Base-by-base conservation (phyloP, 1,140 invertebrate genomes). In the Atta colombica region DNA sequence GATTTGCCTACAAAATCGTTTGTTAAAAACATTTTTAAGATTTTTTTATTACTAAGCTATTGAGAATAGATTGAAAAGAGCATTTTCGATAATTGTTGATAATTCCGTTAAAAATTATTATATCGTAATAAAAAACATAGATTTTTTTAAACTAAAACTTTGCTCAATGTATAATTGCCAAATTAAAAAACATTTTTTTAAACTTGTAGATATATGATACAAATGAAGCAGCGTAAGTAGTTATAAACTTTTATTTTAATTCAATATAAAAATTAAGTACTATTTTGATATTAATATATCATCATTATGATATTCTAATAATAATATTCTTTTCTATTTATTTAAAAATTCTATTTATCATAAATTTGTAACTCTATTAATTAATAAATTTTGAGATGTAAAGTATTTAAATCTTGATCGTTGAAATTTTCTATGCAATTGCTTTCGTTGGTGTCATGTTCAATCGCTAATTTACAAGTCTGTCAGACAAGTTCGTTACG, bases 401-500 rank as follows among this genome's bases (percentile, higher is more conserved):
- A 60, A 3, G 8, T 45, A 60, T 8, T 75, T 63, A 31, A 45
- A 45, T 3, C 2, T 61, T 77, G 39, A 49, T 78, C 16, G 5
- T 6, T 69, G 21, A 74, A 61, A 31, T 51, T 2, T 61, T 72
- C 3, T 69, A 58, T 0, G 21, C 49, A 51, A 51, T 51, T 51
- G 14, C 14, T 51, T 51, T 51, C 4, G 0, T 21, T 18, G 2
- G 5, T 39, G 16, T 45, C 58, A 55, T 49, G 18, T 51, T 18
- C 18, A 78, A 58, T 31, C 10, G 51, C 8, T 61, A 5, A 55
- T 84, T 74, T 45, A 45, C 10, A 45, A 63, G 25, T 75, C 28
- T 49, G 14, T 84, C 55, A 84, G 21, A 5, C 8, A 1, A n/a
- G 45, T 87, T 88, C 66, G 55, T 63, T 49, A 60, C 66, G 39